phyloP scores from a whole-genome alignment of 2,888 invertebrate species.

The Drosophila nr. medialis region DNA sequence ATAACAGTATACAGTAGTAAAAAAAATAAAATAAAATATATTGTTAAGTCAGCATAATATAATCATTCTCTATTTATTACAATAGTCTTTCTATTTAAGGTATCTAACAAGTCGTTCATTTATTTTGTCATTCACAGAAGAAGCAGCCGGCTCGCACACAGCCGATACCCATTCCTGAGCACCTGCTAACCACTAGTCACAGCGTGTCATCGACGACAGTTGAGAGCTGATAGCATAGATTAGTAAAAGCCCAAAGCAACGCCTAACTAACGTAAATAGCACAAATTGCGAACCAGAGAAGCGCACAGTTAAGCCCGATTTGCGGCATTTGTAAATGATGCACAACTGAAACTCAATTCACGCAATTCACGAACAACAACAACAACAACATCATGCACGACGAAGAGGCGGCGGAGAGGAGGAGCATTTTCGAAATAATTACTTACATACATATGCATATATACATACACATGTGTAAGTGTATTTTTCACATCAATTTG shows the following conservation, averaged over 20 bases:
- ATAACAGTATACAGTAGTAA: no score
- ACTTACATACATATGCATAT: neutral
- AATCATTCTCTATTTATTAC: neutral
- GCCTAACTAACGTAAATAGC: slow-evolving; percentile 65
- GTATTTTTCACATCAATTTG: slow-evolving; percentile 59
- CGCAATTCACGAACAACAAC: slow-evolving; percentile 45
- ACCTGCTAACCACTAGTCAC: slow-evolving; percentile 88
- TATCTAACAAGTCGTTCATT: slow-evolving; percentile 54
- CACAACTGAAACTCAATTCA: slow-evolving; percentile 53
- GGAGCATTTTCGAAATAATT: slow-evolving; percentile 37
- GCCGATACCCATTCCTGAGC: slow-evolving; percentile 91
- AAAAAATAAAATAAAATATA: neutral
- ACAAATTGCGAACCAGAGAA: slow-evolving; percentile 50
- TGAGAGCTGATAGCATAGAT: slow-evolving; percentile 86
- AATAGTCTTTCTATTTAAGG: neutral
- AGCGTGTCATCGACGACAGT: slow-evolving; percentile 85
- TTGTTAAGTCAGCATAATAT: neutral
- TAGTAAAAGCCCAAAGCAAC: slow-evolving; percentile 40
- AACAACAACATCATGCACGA: slow-evolving; percentile 16
- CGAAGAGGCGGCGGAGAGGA: slow-evolving; percentile 9
- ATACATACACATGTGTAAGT: slow-evolving; percentile 34
- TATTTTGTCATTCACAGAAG: slow-evolving; percentile 87
- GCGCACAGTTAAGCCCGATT: slow-evolving; percentile 39
- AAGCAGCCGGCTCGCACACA: slow-evolving; percentile 91
- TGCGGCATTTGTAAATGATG: slow-evolving; percentile 22